Evolutionary conservation across 2,888 invertebrate species (phyloP).

Genomic region (Hemaris fuciformis): DNA sequence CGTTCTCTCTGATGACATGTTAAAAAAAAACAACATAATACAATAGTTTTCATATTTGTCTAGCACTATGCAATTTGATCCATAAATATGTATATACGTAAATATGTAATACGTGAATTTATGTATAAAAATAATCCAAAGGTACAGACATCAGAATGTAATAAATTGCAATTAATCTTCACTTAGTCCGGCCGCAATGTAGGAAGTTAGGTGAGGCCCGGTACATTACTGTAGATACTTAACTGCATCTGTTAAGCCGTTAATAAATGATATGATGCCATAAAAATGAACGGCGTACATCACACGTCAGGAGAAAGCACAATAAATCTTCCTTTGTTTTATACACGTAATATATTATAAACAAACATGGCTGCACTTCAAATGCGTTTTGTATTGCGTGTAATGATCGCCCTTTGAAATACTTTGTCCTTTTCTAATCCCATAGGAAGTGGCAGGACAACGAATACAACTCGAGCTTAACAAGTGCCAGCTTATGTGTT

Average conservation of each 20-base stretch:
- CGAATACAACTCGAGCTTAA: background rate
- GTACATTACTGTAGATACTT: constrained; percentile 10
- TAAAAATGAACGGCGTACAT: constrained; percentile 52
- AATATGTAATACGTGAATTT: too few species aligned
- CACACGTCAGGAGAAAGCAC: constrained; percentile 58
- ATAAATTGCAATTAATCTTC: too few species aligned
- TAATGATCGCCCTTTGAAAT: constrained; percentile 12
- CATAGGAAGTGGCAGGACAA: background rate
- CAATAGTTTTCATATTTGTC: too few species aligned
- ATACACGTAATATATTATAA: constrained; percentile 42
- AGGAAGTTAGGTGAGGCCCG: background rate
- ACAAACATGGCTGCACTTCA: constrained; percentile 34
- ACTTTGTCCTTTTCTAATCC: background rate
- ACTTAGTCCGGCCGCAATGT: background rate
- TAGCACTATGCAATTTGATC: too few species aligned
- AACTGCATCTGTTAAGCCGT: constrained; percentile 27
- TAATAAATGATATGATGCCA: constrained; percentile 57
- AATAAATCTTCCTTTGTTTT: constrained; percentile 71
- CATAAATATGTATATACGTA: too few species aligned
- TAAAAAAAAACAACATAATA: too few species aligned
- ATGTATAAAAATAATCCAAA: too few species aligned
- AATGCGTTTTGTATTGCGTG: constrained; percentile 17
- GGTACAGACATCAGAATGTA: too few species aligned
- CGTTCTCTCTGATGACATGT: too few species aligned
- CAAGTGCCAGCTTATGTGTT: background rate